Conservation (phyloP, 2,888 invertebrate species). For the Acrocera orbiculus region DNA sequence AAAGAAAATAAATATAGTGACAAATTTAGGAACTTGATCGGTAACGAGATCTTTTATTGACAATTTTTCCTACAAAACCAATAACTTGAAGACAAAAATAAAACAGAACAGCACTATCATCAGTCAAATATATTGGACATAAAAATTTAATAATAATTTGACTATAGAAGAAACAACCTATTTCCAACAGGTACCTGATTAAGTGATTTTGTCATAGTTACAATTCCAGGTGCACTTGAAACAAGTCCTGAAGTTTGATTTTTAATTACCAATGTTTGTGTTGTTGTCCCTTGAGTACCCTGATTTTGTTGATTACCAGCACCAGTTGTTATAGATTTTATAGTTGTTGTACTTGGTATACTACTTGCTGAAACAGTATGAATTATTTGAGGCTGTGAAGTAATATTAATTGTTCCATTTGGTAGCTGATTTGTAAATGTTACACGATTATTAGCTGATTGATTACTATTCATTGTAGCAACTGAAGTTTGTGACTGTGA, state of each 20-base stretch:
- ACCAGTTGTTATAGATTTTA: constrained; percentile 27
- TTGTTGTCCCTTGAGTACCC: constrained; percentile 23
- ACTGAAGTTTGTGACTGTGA: constrained; percentile 3
- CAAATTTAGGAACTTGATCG: too few species aligned
- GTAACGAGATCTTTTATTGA: too few species aligned
- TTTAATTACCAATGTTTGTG: constrained; percentile 33
- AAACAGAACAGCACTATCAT: too few species aligned
- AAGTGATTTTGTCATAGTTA: constrained; percentile 42
- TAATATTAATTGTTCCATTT: constrained; percentile 51
- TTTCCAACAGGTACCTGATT: constrained; percentile 32
- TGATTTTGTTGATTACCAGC: constrained; percentile 17
- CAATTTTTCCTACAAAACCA: too few species aligned
- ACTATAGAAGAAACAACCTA: constrained; percentile 1
- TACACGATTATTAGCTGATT: constrained; percentile 35
- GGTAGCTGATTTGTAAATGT: constrained; percentile 46
- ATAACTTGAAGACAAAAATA: too few species aligned
- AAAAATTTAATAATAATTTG: constrained; percentile 1
- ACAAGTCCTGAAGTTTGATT: constrained; percentile 33
- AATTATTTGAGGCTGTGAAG: constrained; percentile 24
- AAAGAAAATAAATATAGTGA: too few species aligned
- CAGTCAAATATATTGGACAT: too few species aligned
- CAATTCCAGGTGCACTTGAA: constrained; percentile 42
- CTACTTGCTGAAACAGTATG: constrained; percentile 35
- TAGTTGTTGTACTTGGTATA: constrained; percentile 32
- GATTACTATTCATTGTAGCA: constrained; percentile 29